Base-by-base conservation (phyloP, 1,140 invertebrate species). In the Saxidomus purpurata region DNA sequence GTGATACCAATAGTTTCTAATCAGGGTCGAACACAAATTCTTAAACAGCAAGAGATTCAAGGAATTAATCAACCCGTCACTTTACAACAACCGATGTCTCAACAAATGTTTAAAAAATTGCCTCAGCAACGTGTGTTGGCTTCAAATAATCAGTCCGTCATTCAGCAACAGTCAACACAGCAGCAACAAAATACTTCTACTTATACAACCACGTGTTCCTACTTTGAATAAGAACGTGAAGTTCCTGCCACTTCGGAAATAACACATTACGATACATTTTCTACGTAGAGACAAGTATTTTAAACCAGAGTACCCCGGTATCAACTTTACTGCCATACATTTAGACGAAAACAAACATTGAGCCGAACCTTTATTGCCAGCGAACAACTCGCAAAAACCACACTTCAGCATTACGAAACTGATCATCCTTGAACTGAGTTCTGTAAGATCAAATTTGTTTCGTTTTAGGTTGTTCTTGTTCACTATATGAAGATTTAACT, bases 291-390 rank as follows among this genome's bases (percentile, higher is more conserved):
- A 74, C 69, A 40, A 31, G 17, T 74, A 74, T 36, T 74, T 36
- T 31, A 74, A 74, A 74, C 69, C 69, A 34, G 40, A 19, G 69
- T 74, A 40, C n/a, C 69, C 69, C 6, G 69, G 69, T 36, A 40
- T 74, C 22, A 74, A 74, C n/a, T 74, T 74, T 74, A 74, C 69
- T 8, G 40, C 36, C 13, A 43, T 74, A 40, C 36, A 74, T 36
- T 6, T 74, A n/a, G 69, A 74, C 40, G 69, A 36, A n/a, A 31
- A 74, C 40, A 74, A 74, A 74, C 69, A 74, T 11, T 19, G 34
- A 17, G 69, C 40, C 3, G 69, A 74, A 43, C 34, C 34, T 36
- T 22, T 74, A 74, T n/a, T 74, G 28, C 69, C 69, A 74, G 11
- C 34, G 22, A n/a, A 31, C 22, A 43, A 22, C 31, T 74, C 69